Percentiles rank a stretch among this genome's conserved stretches.
These are phyloP conservation scores for Callocephalon fimbriatum DNA, from an alignment of 2,113 vertebrate genomes.

Conservation along the genomic window DNA sequence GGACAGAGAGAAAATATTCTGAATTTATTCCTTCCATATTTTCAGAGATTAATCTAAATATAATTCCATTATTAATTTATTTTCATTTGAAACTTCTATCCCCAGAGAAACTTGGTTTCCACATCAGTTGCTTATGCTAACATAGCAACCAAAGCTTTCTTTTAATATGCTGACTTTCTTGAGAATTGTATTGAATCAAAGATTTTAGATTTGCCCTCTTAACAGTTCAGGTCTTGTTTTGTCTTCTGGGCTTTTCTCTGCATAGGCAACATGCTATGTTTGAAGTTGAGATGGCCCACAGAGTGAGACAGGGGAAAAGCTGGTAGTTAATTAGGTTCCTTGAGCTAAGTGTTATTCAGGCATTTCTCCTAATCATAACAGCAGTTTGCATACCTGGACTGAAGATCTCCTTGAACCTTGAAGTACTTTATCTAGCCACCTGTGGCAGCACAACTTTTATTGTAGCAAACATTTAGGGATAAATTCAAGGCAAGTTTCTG, in stretches of 20 bases:
- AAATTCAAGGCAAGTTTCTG: neutral
- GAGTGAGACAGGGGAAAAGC: neutral
- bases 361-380: neutral
- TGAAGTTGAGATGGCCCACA: neutral
- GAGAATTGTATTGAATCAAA: neutral
- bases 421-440: neutral
- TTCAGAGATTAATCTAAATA: neutral
- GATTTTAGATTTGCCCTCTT: neutral
- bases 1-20: neutral
- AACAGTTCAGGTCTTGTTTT: neutral
- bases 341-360: neutral
- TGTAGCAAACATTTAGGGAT: neutral
- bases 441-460: neutral
- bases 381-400: neutral
- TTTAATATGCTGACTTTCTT: neutral
- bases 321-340: neutral
- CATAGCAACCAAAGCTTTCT: neutral
- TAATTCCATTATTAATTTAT: neutral
- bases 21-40: neutral
- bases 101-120: neutral
- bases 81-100: neutral
- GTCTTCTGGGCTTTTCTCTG: neutral
- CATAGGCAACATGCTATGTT: neutral
- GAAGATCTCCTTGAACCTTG: neutral
- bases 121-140: neutral